Evolutionary conservation across 2,797 vertebrate genomes (phyloP).

Genomic region (Oreonectes daqikongensis): DNA sequence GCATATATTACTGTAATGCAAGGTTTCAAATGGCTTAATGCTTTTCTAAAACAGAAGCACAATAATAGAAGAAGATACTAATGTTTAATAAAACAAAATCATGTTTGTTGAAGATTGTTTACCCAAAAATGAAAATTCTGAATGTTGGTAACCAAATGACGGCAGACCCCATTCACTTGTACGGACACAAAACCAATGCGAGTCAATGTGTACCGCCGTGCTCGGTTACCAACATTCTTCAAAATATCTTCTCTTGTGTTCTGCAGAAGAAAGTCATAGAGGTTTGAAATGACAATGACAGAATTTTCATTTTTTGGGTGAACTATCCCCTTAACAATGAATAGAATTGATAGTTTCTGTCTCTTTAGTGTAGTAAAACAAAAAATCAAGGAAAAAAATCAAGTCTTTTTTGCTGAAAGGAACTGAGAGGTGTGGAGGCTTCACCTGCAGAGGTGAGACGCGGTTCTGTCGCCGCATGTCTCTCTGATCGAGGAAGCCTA

Average conservation of each 20-base stretch:
- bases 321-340: too few species aligned
- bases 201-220: too few species aligned
- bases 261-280: too few species aligned
- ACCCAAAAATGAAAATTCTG: too few species aligned
- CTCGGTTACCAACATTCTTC: too few species aligned
- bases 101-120: too few species aligned
- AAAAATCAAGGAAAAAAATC: conserved; percentile 8
- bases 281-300: too few species aligned
- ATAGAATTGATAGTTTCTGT: background rate
- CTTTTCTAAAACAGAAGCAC: background rate
- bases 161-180: too few species aligned
- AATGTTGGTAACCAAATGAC: too few species aligned
- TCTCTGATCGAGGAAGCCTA: conserved; percentile 41
- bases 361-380: background rate
- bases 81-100: background rate
- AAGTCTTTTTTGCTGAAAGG: conserved; percentile 2
- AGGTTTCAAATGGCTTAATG: background rate
- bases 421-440: conserved; percentile 21
- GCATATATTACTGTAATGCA: background rate
- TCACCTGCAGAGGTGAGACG: conserved; percentile 45
- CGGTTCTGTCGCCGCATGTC: conserved; percentile 23
- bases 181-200: too few species aligned
- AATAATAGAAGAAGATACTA: background rate
- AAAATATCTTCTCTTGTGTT: too few species aligned
- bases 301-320: too few species aligned